These are phyloP conservation scores for Leptopilina drosophilae DNA, from an alignment of 2,888 invertebrate species.

Conservation along the genomic window DNA sequence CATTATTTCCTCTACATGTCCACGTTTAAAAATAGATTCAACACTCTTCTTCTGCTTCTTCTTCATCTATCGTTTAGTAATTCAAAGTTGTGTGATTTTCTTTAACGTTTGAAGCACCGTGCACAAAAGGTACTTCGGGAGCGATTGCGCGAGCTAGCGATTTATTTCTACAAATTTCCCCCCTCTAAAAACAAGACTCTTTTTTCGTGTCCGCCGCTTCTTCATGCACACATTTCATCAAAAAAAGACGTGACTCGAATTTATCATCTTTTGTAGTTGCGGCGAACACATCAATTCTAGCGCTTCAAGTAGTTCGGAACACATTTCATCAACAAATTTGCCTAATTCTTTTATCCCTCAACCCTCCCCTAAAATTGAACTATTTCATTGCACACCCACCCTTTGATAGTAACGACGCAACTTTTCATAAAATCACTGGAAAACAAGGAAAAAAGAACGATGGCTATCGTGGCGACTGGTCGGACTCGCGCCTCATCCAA, in stretches of 20 bases:
- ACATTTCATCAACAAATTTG: no score
- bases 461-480: slow-evolving; percentile 29
- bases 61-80: slow-evolving; percentile 67
- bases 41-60: slow-evolving; percentile 64
- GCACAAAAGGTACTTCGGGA: slow-evolving; percentile 37
- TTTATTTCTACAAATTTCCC: slow-evolving; percentile 37
- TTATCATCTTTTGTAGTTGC: background rate
- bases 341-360: background rate
- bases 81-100: slow-evolving; percentile 63
- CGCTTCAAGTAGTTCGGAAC: no score
- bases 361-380: background rate
- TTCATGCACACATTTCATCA: background rate
- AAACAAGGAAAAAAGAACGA: slow-evolving; percentile 33
- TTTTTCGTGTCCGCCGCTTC: background rate
- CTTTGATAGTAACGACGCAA: slow-evolving; percentile 20
- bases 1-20: slow-evolving; percentile 63
- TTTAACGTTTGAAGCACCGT: slow-evolving; percentile 55
- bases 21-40: slow-evolving; percentile 75
- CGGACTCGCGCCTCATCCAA: slow-evolving; percentile 25
- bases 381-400: slow-evolving; percentile 6
- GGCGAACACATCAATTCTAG: background rate
- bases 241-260: background rate
- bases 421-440: slow-evolving; percentile 24
- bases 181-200: background rate
- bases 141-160: slow-evolving; percentile 37